Conservation (phyloP, 2,888 invertebrate species). For the Phrixothrix hirtus region DNA sequence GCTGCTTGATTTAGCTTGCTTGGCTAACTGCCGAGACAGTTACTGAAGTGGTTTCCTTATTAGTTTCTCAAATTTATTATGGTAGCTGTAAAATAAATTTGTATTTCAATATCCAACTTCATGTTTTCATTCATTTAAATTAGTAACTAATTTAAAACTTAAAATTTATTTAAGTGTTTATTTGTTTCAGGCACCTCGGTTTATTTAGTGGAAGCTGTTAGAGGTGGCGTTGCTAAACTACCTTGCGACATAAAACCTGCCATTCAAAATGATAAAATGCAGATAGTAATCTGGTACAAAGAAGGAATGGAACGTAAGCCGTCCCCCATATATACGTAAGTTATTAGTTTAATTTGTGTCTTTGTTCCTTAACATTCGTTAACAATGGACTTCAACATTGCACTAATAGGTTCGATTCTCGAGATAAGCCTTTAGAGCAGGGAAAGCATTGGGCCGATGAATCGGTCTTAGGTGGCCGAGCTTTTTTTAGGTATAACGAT, state of each 20-base stretch:
- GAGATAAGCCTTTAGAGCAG: slow-evolving; percentile 72
- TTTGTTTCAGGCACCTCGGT: slow-evolving; percentile 49
- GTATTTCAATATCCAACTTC: no score
- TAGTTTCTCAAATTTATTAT: slow-evolving; percentile 23
- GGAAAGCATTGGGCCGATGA: slow-evolving; percentile 84
- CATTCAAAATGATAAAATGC: slow-evolving; percentile 61
- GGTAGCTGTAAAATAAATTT: no score
- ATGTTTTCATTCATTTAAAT: no score
- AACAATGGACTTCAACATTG: not conserved
- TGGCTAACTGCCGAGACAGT: slow-evolving; percentile 27
- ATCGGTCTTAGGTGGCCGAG: slow-evolving; percentile 72
- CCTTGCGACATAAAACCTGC: slow-evolving; percentile 65
- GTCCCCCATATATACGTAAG: slow-evolving; percentile 66
- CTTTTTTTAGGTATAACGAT: slow-evolving; percentile 75
- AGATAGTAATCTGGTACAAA: slow-evolving; percentile 68
- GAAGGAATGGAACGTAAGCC: slow-evolving; percentile 59
- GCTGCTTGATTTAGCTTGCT: slow-evolving; percentile 13
- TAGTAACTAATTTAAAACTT: not conserved
- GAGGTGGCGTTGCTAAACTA: slow-evolving; percentile 63
- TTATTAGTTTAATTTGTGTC: slow-evolving; percentile 28
- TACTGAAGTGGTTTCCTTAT: slow-evolving; percentile 23
- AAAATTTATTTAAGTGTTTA: not conserved
- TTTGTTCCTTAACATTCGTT: not conserved
- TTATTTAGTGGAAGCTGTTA: slow-evolving; percentile 60
- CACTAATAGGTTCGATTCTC: slow-evolving; percentile 69